These are phyloP conservation scores for Galerucella nymphaeae DNA, from an alignment of 2,888 invertebrate species.

Conservation along the genomic window DNA sequence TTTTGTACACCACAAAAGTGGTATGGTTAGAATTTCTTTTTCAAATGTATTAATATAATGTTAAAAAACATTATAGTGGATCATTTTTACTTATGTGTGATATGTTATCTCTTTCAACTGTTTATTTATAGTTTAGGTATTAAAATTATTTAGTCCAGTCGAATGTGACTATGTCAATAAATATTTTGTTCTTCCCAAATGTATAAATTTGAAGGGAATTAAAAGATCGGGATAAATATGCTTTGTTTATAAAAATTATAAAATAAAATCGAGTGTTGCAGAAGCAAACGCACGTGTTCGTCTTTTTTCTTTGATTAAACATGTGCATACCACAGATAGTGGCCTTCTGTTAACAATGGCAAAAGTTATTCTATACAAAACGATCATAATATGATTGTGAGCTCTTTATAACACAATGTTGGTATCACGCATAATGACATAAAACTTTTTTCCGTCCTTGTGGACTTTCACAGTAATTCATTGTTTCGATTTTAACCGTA, in stretches of 20 bases:
- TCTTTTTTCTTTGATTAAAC: too few species aligned
- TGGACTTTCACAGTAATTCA: constrained; percentile 44
- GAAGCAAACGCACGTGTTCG: too few species aligned
- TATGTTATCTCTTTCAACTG: too few species aligned
- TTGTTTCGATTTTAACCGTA: constrained; percentile 43
- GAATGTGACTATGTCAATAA: too few species aligned
- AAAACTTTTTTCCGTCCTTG: constrained; percentile 1
- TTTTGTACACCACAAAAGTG: neutral
- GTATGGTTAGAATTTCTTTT: neutral
- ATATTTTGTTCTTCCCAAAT: neutral
- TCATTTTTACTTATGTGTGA: neutral
- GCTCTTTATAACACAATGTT: neutral
- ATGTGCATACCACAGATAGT: too few species aligned
- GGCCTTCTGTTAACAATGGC: too few species aligned
- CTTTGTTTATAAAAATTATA: too few species aligned
- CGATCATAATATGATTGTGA: too few species aligned
- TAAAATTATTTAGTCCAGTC: neutral
- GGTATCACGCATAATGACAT: neutral
- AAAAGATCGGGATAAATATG: too few species aligned
- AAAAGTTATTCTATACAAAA: neutral
- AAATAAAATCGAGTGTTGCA: too few species aligned
- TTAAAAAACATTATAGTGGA: neutral
- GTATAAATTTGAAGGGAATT: too few species aligned
- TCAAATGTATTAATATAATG: neutral
- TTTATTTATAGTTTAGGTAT: neutral